Percentiles rank a stretch among this genome's conserved stretches.
These are phyloP conservation scores for Drosophila triauraria DNA, from an alignment of 1,140 invertebrate genomes.

Conservation along the genomic window DNA sequence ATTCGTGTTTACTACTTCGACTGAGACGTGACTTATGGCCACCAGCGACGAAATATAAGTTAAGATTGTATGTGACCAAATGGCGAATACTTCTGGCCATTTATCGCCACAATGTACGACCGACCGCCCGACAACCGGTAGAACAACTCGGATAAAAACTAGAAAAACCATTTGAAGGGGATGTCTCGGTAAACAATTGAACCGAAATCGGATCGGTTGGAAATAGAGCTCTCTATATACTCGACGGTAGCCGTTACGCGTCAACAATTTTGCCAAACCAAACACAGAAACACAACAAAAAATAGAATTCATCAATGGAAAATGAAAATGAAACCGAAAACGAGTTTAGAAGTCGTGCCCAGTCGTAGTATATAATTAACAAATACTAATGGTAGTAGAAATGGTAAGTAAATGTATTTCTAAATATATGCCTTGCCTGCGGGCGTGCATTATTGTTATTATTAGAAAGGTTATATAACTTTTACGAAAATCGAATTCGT, in stretches of 20 bases:
- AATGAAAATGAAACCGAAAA: constrained; percentile 21
- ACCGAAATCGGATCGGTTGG: constrained; percentile 10
- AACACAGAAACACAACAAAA: constrained; percentile 5
- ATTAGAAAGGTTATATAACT: constrained; percentile 7
- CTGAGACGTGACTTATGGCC: constrained; percentile 61
- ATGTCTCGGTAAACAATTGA: constrained; percentile 18
- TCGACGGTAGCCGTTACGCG: constrained; percentile 33
- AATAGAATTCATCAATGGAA: constrained; percentile 26
- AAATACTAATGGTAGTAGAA: constrained; percentile 4
- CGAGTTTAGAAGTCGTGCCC: constrained; percentile 8
- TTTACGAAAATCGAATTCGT: constrained; percentile 42
- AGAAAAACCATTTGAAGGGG: constrained; percentile 21
- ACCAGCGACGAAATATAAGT: constrained; percentile 31
- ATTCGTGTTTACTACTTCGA: constrained; percentile 17
- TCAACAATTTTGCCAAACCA: constrained; percentile 32
- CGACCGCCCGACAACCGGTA: constrained; percentile 6
- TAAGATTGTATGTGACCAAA: constrained; percentile 65
- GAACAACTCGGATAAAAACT: constrained; percentile 9
- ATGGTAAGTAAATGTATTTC: neutral
- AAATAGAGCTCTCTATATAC: constrained; percentile 15
- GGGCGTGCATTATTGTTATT: neutral
- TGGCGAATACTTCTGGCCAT: constrained; percentile 61
- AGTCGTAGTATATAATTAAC: constrained; percentile 12
- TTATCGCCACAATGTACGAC: constrained; percentile 48
- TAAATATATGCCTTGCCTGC: neutral